phyloP scores from a whole-genome alignment of 2,888 invertebrate species.

The Lasioglossum figueresi region DNA sequence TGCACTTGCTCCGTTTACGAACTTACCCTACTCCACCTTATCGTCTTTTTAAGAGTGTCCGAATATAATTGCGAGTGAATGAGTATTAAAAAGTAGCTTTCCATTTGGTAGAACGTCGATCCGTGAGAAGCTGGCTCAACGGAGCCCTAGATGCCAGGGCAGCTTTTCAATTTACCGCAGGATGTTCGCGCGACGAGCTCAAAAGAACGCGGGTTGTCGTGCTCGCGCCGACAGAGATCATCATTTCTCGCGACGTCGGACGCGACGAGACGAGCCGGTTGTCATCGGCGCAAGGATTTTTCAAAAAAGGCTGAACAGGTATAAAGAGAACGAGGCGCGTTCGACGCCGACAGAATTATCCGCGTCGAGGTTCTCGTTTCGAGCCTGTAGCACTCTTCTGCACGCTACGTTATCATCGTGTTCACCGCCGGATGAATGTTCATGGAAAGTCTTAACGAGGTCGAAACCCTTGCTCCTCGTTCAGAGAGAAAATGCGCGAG shows the following conservation, averaged over 20 bases:
- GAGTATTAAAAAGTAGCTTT: neutral
- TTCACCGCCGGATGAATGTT: slow-evolving; percentile 1
- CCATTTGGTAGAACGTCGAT: slow-evolving; percentile 40
- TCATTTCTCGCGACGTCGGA: slow-evolving; percentile 43
- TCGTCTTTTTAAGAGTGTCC: too few species aligned
- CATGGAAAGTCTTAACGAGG: neutral
- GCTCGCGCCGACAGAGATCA: slow-evolving; percentile 23
- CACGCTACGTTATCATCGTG: neutral
- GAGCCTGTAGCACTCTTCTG: neutral
- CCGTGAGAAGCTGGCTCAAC: slow-evolving; percentile 22
- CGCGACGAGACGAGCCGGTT: slow-evolving; percentile 4
- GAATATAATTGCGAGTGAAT: too few species aligned
- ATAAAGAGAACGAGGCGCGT: slow-evolving; percentile 9
- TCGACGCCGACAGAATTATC: slow-evolving; percentile 8
- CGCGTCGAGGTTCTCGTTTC: neutral
- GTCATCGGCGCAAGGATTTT: slow-evolving; percentile 38
- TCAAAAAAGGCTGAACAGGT: neutral
- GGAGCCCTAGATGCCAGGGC: slow-evolving; percentile 34
- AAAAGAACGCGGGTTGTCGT: slow-evolving; percentile 29
- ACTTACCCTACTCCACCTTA: too few species aligned
- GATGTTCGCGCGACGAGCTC: slow-evolving; percentile 22
- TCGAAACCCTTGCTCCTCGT: neutral
- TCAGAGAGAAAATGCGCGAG: neutral
- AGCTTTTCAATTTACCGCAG: slow-evolving; percentile 51
- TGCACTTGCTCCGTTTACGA: too few species aligned